These are phyloP conservation scores for Chelon auratus DNA, from an alignment of 2,797 vertebrate species.

Conservation along the genomic window DNA sequence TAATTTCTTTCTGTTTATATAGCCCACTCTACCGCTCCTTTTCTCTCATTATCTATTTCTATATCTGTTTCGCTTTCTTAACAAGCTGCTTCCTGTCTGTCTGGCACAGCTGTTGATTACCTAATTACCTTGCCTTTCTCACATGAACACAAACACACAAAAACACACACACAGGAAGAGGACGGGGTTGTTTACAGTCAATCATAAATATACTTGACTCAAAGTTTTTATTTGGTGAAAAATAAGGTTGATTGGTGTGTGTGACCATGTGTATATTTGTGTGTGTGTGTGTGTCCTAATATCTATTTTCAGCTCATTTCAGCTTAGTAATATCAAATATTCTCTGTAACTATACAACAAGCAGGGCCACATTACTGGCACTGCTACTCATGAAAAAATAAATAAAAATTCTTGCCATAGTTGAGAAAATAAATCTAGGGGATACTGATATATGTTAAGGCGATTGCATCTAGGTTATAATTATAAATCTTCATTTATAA, in stretches of 20 bases:
- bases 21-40: slow-evolving; percentile 45
- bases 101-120: slow-evolving; percentile 81
- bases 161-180: slow-evolving; percentile 1
- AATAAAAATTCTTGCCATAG: not conserved
- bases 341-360: slow-evolving; percentile 3
- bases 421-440: not conserved
- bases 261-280: not conserved
- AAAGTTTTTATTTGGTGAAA: slow-evolving; percentile 46
- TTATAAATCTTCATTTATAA: not conserved
- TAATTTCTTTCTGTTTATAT: slow-evolving; percentile 46
- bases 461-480: not conserved
- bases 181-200: slow-evolving; percentile 49
- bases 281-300: not conserved
- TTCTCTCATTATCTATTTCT: slow-evolving; percentile 74
- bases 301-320: slow-evolving; percentile 20
- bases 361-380: not conserved
- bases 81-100: slow-evolving; percentile 82
- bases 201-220: slow-evolving; percentile 44
- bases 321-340: slow-evolving; percentile 11
- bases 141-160: slow-evolving; percentile 30
- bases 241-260: slow-evolving; percentile 2
- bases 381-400: not conserved
- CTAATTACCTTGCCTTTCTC: slow-evolving; percentile 74
- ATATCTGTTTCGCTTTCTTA: slow-evolving; percentile 72
- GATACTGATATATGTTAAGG: not conserved